phyloP scores from a whole-genome alignment of 2,113 vertebrate species.

The Onychorhynchus coronatus region DNA sequence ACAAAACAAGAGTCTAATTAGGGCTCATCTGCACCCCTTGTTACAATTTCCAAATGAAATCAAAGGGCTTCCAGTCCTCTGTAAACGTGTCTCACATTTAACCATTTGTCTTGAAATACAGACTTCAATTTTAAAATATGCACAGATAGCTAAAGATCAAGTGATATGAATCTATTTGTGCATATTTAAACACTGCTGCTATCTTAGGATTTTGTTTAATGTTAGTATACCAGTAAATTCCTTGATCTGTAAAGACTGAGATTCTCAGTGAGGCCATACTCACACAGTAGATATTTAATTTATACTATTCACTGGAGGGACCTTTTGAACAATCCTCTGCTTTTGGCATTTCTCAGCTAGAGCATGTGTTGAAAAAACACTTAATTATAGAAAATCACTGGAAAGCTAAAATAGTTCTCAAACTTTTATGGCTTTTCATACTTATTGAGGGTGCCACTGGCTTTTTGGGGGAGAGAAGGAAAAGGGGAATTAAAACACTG shows the following conservation, averaged over 20 bases:
- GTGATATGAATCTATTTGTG: constrained; percentile 36
- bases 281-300: constrained; percentile 55
- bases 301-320: constrained; percentile 36
- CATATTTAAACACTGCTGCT: constrained; percentile 41
- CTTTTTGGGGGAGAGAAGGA: not conserved
- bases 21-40: constrained; percentile 9
- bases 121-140: constrained; percentile 49
- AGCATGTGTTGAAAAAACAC: constrained; percentile 44
- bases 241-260: constrained; percentile 38
- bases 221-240: constrained; percentile 28
- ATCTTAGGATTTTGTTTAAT: constrained; percentile 43
- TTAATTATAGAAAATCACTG: constrained; percentile 71
- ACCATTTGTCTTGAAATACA: constrained; percentile 54
- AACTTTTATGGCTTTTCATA: constrained; percentile 31
- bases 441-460: constrained; percentile 3
- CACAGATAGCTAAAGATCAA: constrained; percentile 50
- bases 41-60: constrained; percentile 36
- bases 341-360: constrained; percentile 52
- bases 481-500: not conserved
- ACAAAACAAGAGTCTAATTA: constrained; percentile 38
- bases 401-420: constrained; percentile 67
- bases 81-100: constrained; percentile 8
- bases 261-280: constrained; percentile 40
- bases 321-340: constrained; percentile 29
- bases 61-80: constrained; percentile 21